Percentiles rank a stretch among this genome's conserved stretches.
Evolutionary conservation across 2,797 vertebrate genomes (phyloP).

Genomic region (Protonibea diacanthus): DNA sequence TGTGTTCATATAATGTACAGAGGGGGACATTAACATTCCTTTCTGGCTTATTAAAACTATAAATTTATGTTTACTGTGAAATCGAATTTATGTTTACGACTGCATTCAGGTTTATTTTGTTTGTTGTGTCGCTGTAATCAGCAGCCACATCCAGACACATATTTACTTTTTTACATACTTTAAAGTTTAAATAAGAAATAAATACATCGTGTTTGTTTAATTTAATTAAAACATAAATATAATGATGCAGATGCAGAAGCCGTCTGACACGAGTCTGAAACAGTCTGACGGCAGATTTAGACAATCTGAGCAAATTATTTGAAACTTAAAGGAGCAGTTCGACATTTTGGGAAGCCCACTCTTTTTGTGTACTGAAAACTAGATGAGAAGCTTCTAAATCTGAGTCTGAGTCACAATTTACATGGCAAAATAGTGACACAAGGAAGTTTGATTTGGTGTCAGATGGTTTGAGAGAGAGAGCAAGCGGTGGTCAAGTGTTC

Average conservation of each 20-base stretch:
- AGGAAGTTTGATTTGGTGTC: too few relatives aligned
- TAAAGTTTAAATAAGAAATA: neutral
- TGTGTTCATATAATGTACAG: constrained; percentile 4
- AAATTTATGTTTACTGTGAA: constrained; percentile 46
- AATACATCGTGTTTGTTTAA: neutral
- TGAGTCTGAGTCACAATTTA: too few relatives aligned
- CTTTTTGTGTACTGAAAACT: too few relatives aligned
- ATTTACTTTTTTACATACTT: neutral
- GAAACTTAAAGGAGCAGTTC: neutral
- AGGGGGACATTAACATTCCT: constrained; percentile 1
- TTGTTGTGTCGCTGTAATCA: neutral
- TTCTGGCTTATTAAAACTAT: neutral
- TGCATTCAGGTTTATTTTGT: neutral
- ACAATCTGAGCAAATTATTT: constrained; percentile 1
- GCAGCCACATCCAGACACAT: constrained; percentile 19
- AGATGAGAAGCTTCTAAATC: neutral
- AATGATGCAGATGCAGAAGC: too few relatives aligned
- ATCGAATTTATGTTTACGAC: constrained; percentile 21
- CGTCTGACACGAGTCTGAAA: neutral
- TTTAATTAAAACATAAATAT: too few relatives aligned
- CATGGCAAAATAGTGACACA: too few relatives aligned
- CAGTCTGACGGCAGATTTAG: neutral
- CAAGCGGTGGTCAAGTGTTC: too few relatives aligned
- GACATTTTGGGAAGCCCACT: neutral
- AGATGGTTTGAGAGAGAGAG: too few relatives aligned